Base-by-base conservation (phyloP, 2,113 vertebrate genomes). In the Boulengerochromis microlepis region DNA sequence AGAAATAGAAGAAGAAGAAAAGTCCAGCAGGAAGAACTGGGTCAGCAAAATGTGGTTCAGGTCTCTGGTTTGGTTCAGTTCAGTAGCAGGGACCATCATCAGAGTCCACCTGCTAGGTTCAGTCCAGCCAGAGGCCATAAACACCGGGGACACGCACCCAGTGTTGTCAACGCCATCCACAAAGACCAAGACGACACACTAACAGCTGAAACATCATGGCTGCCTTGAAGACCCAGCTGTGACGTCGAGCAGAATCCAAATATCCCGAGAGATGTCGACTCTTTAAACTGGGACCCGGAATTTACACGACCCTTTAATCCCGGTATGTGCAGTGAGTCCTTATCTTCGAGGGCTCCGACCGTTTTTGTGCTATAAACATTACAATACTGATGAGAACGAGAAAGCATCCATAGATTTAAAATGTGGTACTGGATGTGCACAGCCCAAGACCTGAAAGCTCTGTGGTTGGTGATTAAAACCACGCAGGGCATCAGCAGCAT, bases 1-100 rank as follows among this genome's bases (percentile, higher is more conserved):
- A 92, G 66, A 66, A 87, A 80, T 19, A 90, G 15, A 10, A 83
- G 50, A 53, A 90, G 71, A 90, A 78, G 52, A 86, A 59, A 11
- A 82, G 7, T 71, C 56, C 57, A 50, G 81, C 81, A 80, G 66
- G 10, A 80, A 61, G 40, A 52, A 57, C 35, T 81, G 80, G 33
- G 50, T 52, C 56, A 54, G 54, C 33, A 53, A 40, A 80, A 80
- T 71, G 42, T 38, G 50, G 59, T 80, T 54, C 76, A 33, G 16
- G 29, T 33, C 33, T 82, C 81, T 61, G 42, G 42, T 78, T 78
- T 50, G 42, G 80, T 35, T 59, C 33, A 71, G 59, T 82, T 50
- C 64, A 74, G 86, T 35, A 64, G 45, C 18, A 2, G 47, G 66
- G 81, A 33, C 45, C 42, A 64, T 13, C 31, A 24, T 35, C 71